A percentile compares a stretch with the other conserved stretches of the same genome.
phyloP scores from a whole-genome alignment of 1,140 invertebrate species.

The Plectrocnemia conspersa region DNA sequence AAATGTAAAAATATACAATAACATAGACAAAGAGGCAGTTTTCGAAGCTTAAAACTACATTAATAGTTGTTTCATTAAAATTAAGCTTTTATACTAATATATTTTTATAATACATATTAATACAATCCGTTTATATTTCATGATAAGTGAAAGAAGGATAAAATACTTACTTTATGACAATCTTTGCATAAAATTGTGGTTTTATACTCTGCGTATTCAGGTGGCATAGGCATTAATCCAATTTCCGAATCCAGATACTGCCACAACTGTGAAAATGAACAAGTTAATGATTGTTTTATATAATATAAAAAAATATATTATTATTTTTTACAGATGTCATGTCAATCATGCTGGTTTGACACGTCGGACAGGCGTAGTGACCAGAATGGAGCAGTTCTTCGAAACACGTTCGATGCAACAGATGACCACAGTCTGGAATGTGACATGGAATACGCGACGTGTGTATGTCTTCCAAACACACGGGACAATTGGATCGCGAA shows the following conservation, averaged over 20 bases:
- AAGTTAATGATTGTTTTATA: neutral
- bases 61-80: neutral
- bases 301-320: neutral
- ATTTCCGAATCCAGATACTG: constrained; percentile 76
- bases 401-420: constrained; percentile 77
- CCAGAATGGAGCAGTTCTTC: constrained; percentile 70
- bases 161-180: constrained; percentile 69
- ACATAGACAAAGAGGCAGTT: neutral
- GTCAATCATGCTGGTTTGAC: constrained; percentile 77
- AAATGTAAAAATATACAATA: constrained; percentile 7
- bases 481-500: constrained; percentile 78
- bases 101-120: no score
- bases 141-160: neutral
- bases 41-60: constrained; percentile 1
- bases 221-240: constrained; percentile 72
- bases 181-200: constrained; percentile 82
- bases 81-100: no score
- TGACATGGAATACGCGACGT: constrained; percentile 81
- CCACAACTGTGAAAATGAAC: constrained; percentile 64
- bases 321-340: constrained; percentile 59
- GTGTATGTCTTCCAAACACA: constrained; percentile 84
- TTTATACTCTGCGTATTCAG: constrained; percentile 71
- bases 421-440: constrained; percentile 80
- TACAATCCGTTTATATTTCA: neutral
- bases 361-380: constrained; percentile 82